These are phyloP conservation scores for Phortica okadai DNA, from an alignment of 2,888 invertebrate species.

Conservation along the genomic window DNA sequence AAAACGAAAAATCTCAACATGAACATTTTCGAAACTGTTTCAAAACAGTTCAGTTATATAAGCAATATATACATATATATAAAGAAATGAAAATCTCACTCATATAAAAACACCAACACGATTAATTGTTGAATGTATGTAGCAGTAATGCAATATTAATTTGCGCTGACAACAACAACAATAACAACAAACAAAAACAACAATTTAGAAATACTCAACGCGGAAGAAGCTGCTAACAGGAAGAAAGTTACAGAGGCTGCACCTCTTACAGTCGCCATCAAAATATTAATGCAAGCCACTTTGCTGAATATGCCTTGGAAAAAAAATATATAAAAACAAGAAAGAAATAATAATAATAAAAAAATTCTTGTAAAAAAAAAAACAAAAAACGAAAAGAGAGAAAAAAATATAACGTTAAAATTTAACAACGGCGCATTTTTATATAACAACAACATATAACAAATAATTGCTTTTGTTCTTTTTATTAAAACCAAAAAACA, in stretches of 20 bases:
- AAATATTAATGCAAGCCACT: constrained; percentile 41
- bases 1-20: neutral
- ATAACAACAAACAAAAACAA: constrained; percentile 21
- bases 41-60: neutral
- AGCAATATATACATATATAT: neutral
- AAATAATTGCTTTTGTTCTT: neutral
- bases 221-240: constrained; percentile 17
- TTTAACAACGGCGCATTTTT: constrained; percentile 13
- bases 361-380: constrained; percentile 19
- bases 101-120: too few species aligned
- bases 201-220: constrained; percentile 15
- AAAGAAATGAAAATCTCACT: too few species aligned
- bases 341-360: constrained; percentile 15
- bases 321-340: constrained; percentile 7
- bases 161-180: constrained; percentile 1
- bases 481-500: neutral
- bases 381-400: neutral
- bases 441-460: constrained; percentile 7
- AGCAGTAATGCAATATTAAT: neutral
- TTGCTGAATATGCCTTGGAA: constrained; percentile 65
- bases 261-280: constrained; percentile 12
- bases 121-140: too few species aligned
- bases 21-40: neutral
- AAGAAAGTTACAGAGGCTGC: neutral
- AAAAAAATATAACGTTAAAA: neutral